Evolutionary conservation across 2,797 vertebrate species (phyloP), one percentile per base, ranked within the genome.

Genomic region (Pogonophryne albipinna): DNA sequence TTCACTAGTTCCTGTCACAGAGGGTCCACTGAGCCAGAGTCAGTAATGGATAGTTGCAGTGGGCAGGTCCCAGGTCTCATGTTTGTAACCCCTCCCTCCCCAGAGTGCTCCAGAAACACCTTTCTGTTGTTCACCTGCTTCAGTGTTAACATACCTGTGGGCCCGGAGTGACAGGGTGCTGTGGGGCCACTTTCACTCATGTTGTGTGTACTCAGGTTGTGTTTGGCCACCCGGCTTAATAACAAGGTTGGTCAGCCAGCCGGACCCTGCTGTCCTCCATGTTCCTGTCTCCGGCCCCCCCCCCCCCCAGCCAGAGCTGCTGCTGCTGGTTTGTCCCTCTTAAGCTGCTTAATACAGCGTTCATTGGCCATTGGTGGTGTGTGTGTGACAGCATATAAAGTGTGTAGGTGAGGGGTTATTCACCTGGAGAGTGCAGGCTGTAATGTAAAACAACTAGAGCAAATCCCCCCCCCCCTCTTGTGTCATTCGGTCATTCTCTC

Each of bases 361-460:
- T 79, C 56, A 79, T 31, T 64, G 79, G 61, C 64, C 58, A 64
- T 55, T 66, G 44, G 10, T 66, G 50, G 47, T 66, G 61, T 63
- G 72, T 60, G 61, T 70, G 78, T 38, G 71, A 68, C 67, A 72
- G 82, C 41, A 63, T 84, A 86, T 91, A 91, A 90, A 87, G 87
- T 27, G 27, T 27, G 27, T 79, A 85, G 92, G 89, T 94, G 87
- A 91, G 87, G 88, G 93, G 93, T 93, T 93, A 88, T 92, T 94
- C 92, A 94, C 91, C 92, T 92, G 87, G 78, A 93, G 89, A 82
- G 68, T 77, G 89, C 83, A 79, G 69, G 90, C 87, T 93, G 92
- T 94, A 93, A 95, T 95, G 94, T 94, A 95, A 94, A 95, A 90
- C 93, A 94, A 95, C 90, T 82, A 93, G 92, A 89, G 90, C 89